These are phyloP conservation scores for Listrodromus nycthemerus DNA, from an alignment of 2,888 invertebrate species.

Conservation along the genomic window DNA sequence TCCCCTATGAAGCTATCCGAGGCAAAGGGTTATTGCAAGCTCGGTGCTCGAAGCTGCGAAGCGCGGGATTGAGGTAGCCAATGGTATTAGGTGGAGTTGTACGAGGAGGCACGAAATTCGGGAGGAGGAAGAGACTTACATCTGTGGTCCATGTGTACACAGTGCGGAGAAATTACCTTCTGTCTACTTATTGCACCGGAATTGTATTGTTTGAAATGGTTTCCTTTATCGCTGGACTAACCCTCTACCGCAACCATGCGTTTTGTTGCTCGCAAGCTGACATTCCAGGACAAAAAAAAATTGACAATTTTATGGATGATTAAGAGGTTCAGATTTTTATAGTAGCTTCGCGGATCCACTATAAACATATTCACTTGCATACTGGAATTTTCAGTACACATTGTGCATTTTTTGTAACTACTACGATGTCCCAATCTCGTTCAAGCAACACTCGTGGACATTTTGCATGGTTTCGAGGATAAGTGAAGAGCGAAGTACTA, in stretches of 20 bases:
- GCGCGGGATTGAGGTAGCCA: slow-evolving; percentile 11
- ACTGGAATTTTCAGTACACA: too few relatives aligned
- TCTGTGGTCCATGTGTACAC: slow-evolving; percentile 13
- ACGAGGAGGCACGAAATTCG: slow-evolving; percentile 9
- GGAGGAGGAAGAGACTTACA: slow-evolving; percentile 24
- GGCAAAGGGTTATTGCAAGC: slow-evolving; percentile 61
- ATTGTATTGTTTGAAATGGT: slow-evolving; percentile 39
- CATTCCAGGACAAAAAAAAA: background rate
- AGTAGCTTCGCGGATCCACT: too few relatives aligned
- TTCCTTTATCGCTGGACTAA: background rate
- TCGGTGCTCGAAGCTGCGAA: slow-evolving; percentile 22
- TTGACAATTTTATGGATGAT: background rate
- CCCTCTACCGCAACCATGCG: background rate
- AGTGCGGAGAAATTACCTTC: slow-evolving; percentile 37
- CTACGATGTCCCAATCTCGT: too few relatives aligned
- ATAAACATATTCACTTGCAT: too few relatives aligned
- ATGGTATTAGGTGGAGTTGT: background rate
- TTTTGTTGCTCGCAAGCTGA: too few relatives aligned
- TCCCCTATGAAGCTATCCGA: slow-evolving; percentile 47
- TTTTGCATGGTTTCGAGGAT: too few relatives aligned
- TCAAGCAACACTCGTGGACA: too few relatives aligned
- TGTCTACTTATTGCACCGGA: slow-evolving; percentile 30
- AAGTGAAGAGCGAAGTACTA: too few relatives aligned
- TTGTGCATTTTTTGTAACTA: too few relatives aligned
- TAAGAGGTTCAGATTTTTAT: background rate